These are phyloP conservation scores for Hemaris fuciformis DNA, from an alignment of 2,888 invertebrate species.

Conservation along the genomic window DNA sequence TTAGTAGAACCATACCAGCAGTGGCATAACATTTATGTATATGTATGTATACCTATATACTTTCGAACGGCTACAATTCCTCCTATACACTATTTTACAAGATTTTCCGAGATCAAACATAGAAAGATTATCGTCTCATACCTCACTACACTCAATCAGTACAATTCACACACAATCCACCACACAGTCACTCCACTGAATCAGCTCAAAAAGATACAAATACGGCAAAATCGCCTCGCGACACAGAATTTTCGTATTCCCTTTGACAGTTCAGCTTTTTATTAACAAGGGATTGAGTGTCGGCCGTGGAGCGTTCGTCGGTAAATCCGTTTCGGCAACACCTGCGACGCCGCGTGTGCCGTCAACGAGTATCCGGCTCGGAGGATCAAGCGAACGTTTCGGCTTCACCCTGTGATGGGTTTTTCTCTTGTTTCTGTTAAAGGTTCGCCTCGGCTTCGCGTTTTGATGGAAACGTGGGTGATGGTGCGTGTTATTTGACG, in stretches of 20 bases:
- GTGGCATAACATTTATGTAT: too few relatives aligned
- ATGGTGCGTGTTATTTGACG: neutral
- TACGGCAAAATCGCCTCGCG: neutral
- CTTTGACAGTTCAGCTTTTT: neutral
- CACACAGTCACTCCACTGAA: too few relatives aligned
- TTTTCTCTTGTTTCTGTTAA: neutral
- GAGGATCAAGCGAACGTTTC: neutral
- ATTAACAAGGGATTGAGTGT: neutral
- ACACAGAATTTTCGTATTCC: neutral
- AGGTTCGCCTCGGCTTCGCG: too few relatives aligned
- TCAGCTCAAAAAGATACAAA: too few relatives aligned
- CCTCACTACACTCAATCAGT: too few relatives aligned
- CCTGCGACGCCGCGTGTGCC: neutral
- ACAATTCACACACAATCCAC: neutral
- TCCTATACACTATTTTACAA: neutral
- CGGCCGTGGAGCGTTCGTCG: neutral
- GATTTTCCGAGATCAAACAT: too few relatives aligned
- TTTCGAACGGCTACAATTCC: too few relatives aligned
- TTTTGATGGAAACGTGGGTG: neutral
- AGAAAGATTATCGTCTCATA: too few relatives aligned
- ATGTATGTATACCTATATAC: too few relatives aligned
- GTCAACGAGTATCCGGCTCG: neutral
- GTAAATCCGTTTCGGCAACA: neutral
- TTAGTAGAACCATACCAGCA: too few relatives aligned
- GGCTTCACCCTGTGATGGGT: neutral